A percentile compares a stretch with the other conserved stretches of the same genome.
phyloP scores from a whole-genome alignment of 1,140 invertebrate genomes.

The Cyrtorhinus lividipennis region DNA sequence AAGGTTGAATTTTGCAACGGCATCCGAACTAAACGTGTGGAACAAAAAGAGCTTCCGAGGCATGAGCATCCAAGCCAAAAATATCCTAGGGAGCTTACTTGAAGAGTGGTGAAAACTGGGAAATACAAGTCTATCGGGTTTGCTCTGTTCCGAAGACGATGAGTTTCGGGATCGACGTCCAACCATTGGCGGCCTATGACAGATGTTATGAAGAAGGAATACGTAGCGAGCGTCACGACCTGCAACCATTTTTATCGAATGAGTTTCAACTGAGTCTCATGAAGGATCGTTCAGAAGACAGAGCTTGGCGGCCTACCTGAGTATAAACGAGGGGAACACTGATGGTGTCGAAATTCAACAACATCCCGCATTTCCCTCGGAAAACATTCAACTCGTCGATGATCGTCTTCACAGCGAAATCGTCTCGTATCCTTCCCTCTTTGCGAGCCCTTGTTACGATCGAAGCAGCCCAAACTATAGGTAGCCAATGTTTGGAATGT shows the following conservation, averaged over 20 bases:
- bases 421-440: slow-evolving; percentile 81
- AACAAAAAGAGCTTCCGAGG: too few species aligned
- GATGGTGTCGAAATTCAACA: slow-evolving; percentile 78
- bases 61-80: too few species aligned
- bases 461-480: slow-evolving; percentile 82
- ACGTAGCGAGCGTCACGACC: slow-evolving; percentile 83
- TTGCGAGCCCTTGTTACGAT: slow-evolving; percentile 73
- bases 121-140: slow-evolving; percentile 61
- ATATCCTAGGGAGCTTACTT: too few species aligned
- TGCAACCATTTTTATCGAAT: slow-evolving; percentile 30
- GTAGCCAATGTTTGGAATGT: slow-evolving; percentile 87
- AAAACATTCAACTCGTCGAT: slow-evolving; percentile 83
- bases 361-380: slow-evolving; percentile 61
- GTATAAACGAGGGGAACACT: slow-evolving; percentile 88
- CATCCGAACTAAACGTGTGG: too few species aligned
- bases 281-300: neutral
- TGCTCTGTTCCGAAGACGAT: slow-evolving; percentile 23
- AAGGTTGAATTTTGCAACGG: too few species aligned
- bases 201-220: slow-evolving; percentile 72
- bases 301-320: slow-evolving; percentile 44
- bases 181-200: slow-evolving; percentile 73
- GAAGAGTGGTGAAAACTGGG: slow-evolving; percentile 70
- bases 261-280: neutral
- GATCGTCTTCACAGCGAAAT: slow-evolving; percentile 81
- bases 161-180: slow-evolving; percentile 30